Evolutionary conservation across 2,888 invertebrate genomes (phyloP), one percentile per base, ranked within the genome.

Genomic region (Onchidella celtica): DNA sequence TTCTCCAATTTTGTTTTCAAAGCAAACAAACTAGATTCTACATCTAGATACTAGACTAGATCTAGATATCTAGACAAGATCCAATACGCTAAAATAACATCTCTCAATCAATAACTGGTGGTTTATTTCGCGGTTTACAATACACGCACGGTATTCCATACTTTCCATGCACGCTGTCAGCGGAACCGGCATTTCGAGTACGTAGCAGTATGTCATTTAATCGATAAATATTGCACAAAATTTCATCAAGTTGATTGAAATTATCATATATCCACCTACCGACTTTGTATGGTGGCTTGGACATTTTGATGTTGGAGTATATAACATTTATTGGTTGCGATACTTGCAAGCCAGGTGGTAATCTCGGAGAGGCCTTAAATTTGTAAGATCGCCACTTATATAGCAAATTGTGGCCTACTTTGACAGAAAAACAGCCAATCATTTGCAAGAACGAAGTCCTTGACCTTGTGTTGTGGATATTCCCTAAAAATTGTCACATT

Each of bases 211-310:
- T 55, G 55, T 17, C 9, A 55, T 55, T 55, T 55, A 55, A 17
- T 55, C 55, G 17, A 55, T n/a, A n/a, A n/a, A n/a, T n/a, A n/a
- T n/a, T n/a, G n/a, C n/a, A n/a, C n/a, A n/a, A n/a, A n/a, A n/a
- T n/a, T n/a, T n/a, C n/a, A n/a, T n/a, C n/a, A n/a, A n/a, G n/a
- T n/a, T n/a, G n/a, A n/a, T n/a, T n/a, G n/a, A n/a, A n/a, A n/a
- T n/a, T n/a, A 65, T 29, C n/a, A 3, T 4, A 55, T 32, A 27
- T 3, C 14, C 3, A 79, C 83, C 57, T 83, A 83, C 83, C 83
- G 73, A 83, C 83, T 83, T 83, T 83, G 61, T 83, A 83, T n/a
- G 68, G 32, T 77, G 83, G 65, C 29, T 83, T 83, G 38, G 83
- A 83, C 83, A 83, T 83, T 34, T 9, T 79, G 65, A 29, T 17